phyloP scores from a whole-genome alignment of 2,113 vertebrate genomes.

The Hippocampus mohnikei region DNA sequence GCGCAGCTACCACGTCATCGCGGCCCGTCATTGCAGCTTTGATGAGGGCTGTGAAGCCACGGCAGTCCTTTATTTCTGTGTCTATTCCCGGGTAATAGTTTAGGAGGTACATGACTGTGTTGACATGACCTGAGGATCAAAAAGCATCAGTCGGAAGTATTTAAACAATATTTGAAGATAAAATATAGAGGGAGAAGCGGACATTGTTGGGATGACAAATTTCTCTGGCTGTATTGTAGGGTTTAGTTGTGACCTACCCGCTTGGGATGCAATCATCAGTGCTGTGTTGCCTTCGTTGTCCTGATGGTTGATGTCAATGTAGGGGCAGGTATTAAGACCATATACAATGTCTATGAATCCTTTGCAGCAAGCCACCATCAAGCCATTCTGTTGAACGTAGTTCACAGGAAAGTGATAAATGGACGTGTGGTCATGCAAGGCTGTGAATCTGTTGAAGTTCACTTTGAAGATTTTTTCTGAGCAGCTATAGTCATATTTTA shows the following conservation, averaged over 20 bases:
- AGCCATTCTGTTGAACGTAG: constrained; percentile 71
- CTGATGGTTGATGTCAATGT: constrained; percentile 83
- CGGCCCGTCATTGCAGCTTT: constrained; percentile 80
- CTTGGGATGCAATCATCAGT: constrained; percentile 86
- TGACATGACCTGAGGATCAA: constrained; percentile 69
- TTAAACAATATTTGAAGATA: not conserved
- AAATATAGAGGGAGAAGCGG: not conserved
- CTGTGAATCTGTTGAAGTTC: too few relatives aligned
- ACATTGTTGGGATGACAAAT: not conserved
- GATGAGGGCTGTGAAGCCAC: constrained; percentile 86
- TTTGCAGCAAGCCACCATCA: constrained; percentile 83
- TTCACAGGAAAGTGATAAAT: not conserved
- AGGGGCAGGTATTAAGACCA: constrained; percentile 76
- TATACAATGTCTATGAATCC: constrained; percentile 77
- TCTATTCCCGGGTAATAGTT: constrained; percentile 78
- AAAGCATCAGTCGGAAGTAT: not conserved
- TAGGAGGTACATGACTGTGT: constrained; percentile 80
- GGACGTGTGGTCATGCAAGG: not conserved
- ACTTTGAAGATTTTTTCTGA: too few relatives aligned
- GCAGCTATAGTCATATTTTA: too few relatives aligned
- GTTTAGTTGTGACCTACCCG: constrained; percentile 65
- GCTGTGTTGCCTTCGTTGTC: constrained; percentile 88
- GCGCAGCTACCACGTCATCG: constrained; percentile 72
- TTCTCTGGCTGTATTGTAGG: not conserved
- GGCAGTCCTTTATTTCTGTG: constrained; percentile 75